Base-by-base conservation (phyloP, 2,888 invertebrate genomes). In the Escarpia spicata region DNA sequence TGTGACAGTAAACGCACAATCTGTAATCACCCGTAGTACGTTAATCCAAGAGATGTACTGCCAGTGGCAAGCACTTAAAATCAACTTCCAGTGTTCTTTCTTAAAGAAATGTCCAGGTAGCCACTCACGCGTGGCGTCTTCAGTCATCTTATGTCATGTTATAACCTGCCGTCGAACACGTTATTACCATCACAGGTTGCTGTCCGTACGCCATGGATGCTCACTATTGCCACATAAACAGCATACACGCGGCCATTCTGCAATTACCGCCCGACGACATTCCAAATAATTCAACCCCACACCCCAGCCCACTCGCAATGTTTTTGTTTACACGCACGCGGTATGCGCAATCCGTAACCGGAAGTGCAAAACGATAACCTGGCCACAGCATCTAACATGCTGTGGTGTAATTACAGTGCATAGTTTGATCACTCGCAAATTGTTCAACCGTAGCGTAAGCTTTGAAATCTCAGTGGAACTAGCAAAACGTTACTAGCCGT, bases 261-360 rank as follows among this genome's bases (percentile, higher is more conserved):
- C 75, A 75, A 37, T 26, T 26, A 75, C 75, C 75, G n/a, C 26
- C 6, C 26, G 75, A 75, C 75, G 75, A 26, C 75, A 75, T 75
- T 75, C 19, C 75, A n/a, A 75, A 75, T 75, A 75, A 75, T 75
- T 75, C 75, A 75, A 75, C 26, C 75, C 75, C 75, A 75, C 19
- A 75, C 26, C 75, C 75, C 75, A 75, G 75, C 75, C 75, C n/a
- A 19, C 75, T 26, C 75, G 75, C 75, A 75, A 75, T 26, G 75
- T 75, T 75, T 52, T 75, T 75, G 75, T 75, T 75, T 75, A 75
- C 75, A 75, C 75, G 75, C 75, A 75, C 75, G 75, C 75, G n/a
- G 26, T 26, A 75, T 75, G 37, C 37, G 75, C 75, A 75, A 26
- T n/a, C 75, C 26, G 26, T 26, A 75, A n/a, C 75, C 75, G 75